Base-by-base conservation (phyloP, 2,888 invertebrate genomes). In the Pseudoips prasinana region DNA sequence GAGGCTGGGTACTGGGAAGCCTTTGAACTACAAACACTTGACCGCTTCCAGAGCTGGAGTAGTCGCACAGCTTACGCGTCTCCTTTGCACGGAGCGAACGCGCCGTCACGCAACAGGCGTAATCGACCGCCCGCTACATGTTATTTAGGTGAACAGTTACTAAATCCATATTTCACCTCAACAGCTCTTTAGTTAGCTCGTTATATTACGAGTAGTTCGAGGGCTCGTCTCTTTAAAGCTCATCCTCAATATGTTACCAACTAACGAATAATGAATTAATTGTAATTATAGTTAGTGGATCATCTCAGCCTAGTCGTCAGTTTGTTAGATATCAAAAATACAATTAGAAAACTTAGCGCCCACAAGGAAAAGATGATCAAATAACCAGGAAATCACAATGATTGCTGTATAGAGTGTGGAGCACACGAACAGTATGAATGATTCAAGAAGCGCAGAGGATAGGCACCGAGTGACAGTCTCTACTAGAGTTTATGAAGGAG, bases 381-480 rank as follows among this genome's bases (percentile, higher is more conserved):
- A 52, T 63, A 74, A 23, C 65, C 41, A 59, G 39, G 46, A 42
- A 47, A 55, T 58, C 60, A 67, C 61, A 65, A 67, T 60, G 58
- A 59, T 64, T 50, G n/a, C 20, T 20, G 20, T n/a, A 18, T 18
- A n/a, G 14, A 14, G 7, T n/a, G 56, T 58, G 60, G 59, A 73
- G 44, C 68, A 73, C 65, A 64, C 61, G 58, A 55, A 24, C 55
- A 58, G 46, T 56, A 67, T 73, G 71, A 66, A 63, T 75, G 76
- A 70, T 73, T 71, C 66, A 61, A 69, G 64, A 80, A 80, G 81
- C 81, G 76, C 80, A 81, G 76, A 84, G 74, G 82, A 81, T 74
- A 87, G 86, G 86, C 84, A 87, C 85, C 78, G 67, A 83, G 84
- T 84, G 86, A 85, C 68, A 84, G 86, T 86, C 81, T 84, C 85